Evolutionary conservation across 1,140 invertebrate genomes (phyloP), one percentile per base, ranked within the genome.

Genomic region (Halesus radiatus): DNA sequence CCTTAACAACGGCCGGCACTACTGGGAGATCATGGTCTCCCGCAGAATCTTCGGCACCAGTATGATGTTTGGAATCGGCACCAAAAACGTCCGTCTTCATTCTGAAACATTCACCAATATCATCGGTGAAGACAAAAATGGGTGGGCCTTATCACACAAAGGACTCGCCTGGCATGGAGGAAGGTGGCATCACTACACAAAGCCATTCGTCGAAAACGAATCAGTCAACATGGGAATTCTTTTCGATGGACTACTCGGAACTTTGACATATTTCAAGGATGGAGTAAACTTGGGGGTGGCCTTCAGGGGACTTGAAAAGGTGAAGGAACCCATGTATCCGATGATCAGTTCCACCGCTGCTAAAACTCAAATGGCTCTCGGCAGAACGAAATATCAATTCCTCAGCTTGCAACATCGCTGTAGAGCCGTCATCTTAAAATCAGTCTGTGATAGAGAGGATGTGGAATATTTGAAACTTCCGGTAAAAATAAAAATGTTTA

Each of bases 11-110:
- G 92, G 91, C 1, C 87, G 85, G 58, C 92, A 92, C 85, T 95
- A 94, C 85, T 95, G 94, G 94, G 94, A 95, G 85, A 86, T 95
- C 32, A 85, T 90, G 53, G 87, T 95, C 0, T 92, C 92, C 0
- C 91, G 93, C 82, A 86, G 94, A 45, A 90, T 95, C 26, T 95
- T 94, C 83, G 94, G 94, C 29, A 95, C 94, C 0, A 94, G 93
- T 78, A 94, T 95, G 88, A 95, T 95, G 94, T 93, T 95, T 81
- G 94, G 94, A 32, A 90, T 95, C 7, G 93, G 92, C 3, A 95
- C 94, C 1, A 88, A 88, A 66, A 86, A 89, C 10, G 92, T 92
- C 10, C 86, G 92, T 0, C 87, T 95, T 0, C 93, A 94, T 82
- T 90, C 91, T 0, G 91, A 93, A 84, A 88, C 91, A 15, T 95